Conservation (phyloP, 2,888 invertebrate species). For the Cosmia trapezina region DNA sequence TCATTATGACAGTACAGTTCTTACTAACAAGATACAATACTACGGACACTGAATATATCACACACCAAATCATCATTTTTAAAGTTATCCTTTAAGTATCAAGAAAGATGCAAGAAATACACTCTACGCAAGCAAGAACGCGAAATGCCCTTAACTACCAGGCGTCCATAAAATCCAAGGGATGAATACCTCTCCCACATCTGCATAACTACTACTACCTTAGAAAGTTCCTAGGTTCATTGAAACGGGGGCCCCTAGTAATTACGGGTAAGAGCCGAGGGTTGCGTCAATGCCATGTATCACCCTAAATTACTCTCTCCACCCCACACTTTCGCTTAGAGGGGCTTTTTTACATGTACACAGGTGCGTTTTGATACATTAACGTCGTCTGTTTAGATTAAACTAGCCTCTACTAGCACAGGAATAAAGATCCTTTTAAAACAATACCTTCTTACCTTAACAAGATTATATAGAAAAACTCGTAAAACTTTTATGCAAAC, state of each 20-base stretch:
- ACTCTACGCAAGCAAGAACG: constrained; percentile 1
- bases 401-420: constrained; percentile 19
- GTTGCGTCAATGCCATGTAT: constrained; percentile 77
- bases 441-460: constrained; percentile 19
- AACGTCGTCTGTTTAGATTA: constrained; percentile 62
- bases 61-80: background rate
- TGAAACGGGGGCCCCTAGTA: constrained; percentile 63
- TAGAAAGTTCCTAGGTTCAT: constrained; percentile 62
- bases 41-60: background rate
- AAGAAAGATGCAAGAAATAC: constrained; percentile 5
- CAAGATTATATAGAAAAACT: constrained; percentile 35
- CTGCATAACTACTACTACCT: constrained; percentile 51
- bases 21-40: background rate
- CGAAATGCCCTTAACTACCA: constrained; percentile 26
- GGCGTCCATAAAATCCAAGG: constrained; percentile 53
- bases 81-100: background rate
- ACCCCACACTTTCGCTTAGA: constrained; percentile 72
- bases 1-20: background rate
- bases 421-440: constrained; percentile 38
- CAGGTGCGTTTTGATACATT: constrained; percentile 76
- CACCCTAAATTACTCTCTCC: constrained; percentile 86
- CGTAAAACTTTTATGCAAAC: constrained; percentile 43
- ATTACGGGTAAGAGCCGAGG: constrained; percentile 70
- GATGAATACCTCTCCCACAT: constrained; percentile 42
- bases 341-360: constrained; percentile 74